Evolutionary conservation across 1,140 invertebrate genomes (phyloP).

Genomic region (Leguminivora glycinivorella): DNA sequence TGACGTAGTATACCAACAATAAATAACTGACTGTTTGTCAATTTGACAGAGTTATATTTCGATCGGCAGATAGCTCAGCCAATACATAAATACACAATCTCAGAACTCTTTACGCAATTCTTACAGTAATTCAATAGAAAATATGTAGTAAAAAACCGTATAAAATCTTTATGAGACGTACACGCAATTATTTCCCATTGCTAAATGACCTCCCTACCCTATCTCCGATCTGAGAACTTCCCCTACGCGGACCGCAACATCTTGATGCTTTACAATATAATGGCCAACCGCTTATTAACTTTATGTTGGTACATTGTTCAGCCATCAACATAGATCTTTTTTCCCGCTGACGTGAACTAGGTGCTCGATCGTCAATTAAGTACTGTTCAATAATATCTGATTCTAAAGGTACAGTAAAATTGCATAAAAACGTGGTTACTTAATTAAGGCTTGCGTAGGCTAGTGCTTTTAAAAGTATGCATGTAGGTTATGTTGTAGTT

Average conservation of each 20-base stretch:
- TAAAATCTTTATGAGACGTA: slow-evolving; percentile 12
- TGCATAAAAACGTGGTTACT: background rate
- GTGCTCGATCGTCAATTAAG: slow-evolving; percentile 12
- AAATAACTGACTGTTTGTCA: too few species aligned
- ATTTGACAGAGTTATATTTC: too few species aligned
- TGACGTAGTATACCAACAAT: too few species aligned
- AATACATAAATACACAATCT: too few species aligned
- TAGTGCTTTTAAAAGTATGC: background rate
- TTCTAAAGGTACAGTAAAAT: slow-evolving; percentile 9
- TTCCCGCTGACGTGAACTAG: slow-evolving; percentile 30
- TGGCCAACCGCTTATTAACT: slow-evolving; percentile 22
- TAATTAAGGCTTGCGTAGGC: slow-evolving; percentile 1
- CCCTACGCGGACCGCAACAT: slow-evolving; percentile 15
- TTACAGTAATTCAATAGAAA: background rate
- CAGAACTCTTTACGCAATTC: too few species aligned
- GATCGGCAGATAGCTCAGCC: too few species aligned
- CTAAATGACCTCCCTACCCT: slow-evolving; percentile 30
- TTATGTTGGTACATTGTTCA: slow-evolving; percentile 30
- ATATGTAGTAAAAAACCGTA: background rate
- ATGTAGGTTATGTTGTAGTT: background rate
- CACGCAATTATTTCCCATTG: slow-evolving; percentile 30
- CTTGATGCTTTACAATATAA: slow-evolving; percentile 30
- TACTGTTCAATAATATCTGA: slow-evolving; percentile 21
- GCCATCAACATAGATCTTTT: slow-evolving; percentile 27
- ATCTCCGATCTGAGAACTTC: slow-evolving; percentile 8